Evolutionary conservation across 2,113 vertebrate genomes (phyloP).

Genomic region (Corythornis cristatus): DNA sequence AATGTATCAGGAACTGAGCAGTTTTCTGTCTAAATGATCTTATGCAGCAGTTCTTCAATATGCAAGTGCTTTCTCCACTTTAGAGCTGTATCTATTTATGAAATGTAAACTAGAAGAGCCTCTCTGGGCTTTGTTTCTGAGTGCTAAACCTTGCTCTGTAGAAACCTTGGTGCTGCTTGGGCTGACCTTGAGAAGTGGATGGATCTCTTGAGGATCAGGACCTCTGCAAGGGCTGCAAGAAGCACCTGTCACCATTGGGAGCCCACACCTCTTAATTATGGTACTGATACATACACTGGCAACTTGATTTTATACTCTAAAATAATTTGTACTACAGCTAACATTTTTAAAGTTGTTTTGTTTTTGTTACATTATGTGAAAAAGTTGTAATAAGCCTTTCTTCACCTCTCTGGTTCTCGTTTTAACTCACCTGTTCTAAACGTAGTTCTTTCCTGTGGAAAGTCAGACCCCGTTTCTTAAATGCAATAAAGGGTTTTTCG

Average conservation of each 20-base stretch:
- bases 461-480: neutral
- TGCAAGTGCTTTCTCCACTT: neutral
- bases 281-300: constrained; percentile 91
- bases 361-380: constrained; percentile 79
- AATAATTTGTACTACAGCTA: constrained; percentile 85
- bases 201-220: neutral
- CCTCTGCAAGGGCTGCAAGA: neutral
- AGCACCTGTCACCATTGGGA: neutral
- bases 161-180: neutral
- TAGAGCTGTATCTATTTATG: neutral
- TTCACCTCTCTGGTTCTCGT: neutral
- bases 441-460: neutral
- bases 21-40: neutral
- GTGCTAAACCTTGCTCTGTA: neutral
- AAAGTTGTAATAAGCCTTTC: constrained; percentile 69
- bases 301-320: constrained; percentile 84
- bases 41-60: neutral
- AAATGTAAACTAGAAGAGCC: neutral
- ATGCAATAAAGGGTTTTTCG: neutral
- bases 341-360: constrained; percentile 64
- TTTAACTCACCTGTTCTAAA: neutral
- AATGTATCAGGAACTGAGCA: neutral
- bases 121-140: neutral
- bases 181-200: neutral
- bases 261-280: constrained; percentile 54